phyloP scores from a whole-genome alignment of 2,888 invertebrate genomes.

The Limnephilus auricula region DNA sequence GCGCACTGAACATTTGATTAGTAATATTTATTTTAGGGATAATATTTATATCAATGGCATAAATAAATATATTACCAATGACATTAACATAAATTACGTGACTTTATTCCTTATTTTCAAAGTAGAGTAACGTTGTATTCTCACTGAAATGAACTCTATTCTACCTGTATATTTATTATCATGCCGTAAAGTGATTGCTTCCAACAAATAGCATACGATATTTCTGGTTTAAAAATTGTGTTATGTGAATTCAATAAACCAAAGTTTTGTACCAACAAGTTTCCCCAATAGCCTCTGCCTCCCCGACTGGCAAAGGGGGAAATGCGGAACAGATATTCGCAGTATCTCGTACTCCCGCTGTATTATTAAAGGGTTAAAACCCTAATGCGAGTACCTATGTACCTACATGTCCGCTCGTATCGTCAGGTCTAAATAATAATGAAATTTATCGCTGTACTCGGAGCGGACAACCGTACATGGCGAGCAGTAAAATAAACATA shows the following conservation, averaged over 20 bases:
- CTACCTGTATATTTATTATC: too few species aligned
- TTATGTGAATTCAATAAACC: not conserved
- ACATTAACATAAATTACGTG: too few species aligned
- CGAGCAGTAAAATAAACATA: conserved; percentile 34
- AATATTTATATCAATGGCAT: too few species aligned
- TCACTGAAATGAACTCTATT: too few species aligned
- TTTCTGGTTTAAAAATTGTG: not conserved
- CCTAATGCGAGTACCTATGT: not conserved
- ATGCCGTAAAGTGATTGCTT: too few species aligned
- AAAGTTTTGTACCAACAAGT: not conserved
- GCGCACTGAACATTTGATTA: too few species aligned
- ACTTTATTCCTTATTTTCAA: too few species aligned
- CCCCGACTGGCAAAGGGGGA: not conserved
- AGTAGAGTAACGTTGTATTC: too few species aligned
- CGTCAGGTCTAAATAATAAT: conserved; percentile 13
- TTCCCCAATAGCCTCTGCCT: not conserved
- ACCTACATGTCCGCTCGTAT: not conserved
- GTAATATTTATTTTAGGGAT: too few species aligned
- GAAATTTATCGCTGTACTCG: conserved; percentile 23
- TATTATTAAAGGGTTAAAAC: not conserved
- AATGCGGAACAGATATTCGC: not conserved
- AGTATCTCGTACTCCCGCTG: not conserved
- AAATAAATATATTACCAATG: too few species aligned
- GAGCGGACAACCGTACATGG: not conserved
- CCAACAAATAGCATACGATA: not conserved